Evolutionary conservation across 2,888 invertebrate species (phyloP), one percentile per base, ranked within the genome.

Genomic region (Plemyria rubiginata): DNA sequence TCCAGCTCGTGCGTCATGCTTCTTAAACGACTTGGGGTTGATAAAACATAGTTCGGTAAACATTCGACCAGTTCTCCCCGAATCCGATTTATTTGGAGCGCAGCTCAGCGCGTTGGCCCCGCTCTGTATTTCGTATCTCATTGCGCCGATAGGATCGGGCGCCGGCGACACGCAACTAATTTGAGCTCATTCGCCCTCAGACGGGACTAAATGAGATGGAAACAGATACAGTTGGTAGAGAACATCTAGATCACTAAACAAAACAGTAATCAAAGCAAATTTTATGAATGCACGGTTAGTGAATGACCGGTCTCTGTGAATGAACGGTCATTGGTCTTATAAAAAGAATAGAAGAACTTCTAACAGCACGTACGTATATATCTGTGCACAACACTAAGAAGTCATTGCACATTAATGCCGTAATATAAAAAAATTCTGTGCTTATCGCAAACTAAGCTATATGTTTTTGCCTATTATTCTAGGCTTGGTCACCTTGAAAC

Each of bases 191-290:
- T 67, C 65, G 67, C 68, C 66, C 77, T 76, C 70, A 66, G 68
- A 68, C 68, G 74, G 66, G 60, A 73, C 72, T 81, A 81, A 87
- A 87, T 87, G 88, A 86, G 82, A 80, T 80, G 86, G 85, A 88
- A 88, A 86, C 78, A 82, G 86, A 85, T 83, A 85, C 77, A 81
- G 61, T 60, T 41, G 16, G 12, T 2, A 9, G 15, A 54, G 54
- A 38, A 57, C 16, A 56, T 46, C 41, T 43, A 48, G 56, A 32
- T 72, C 68, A 73, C 72, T 73, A 74, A 74, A 76, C 73, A 74
- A 45, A 6, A 45, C 36, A 38, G 36, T 11, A 38, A 11, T 38
- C 32, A 32, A 6, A 11, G 36, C 2, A 38, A 11, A 38, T 38
- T 38, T 38, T 38, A 38, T 38, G 11, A 11, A 38, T 1, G 8